Percentiles rank a stretch among this genome's conserved stretches.
Evolutionary conservation across 2,888 invertebrate genomes (phyloP).

Genomic region (Caprella mutica): DNA sequence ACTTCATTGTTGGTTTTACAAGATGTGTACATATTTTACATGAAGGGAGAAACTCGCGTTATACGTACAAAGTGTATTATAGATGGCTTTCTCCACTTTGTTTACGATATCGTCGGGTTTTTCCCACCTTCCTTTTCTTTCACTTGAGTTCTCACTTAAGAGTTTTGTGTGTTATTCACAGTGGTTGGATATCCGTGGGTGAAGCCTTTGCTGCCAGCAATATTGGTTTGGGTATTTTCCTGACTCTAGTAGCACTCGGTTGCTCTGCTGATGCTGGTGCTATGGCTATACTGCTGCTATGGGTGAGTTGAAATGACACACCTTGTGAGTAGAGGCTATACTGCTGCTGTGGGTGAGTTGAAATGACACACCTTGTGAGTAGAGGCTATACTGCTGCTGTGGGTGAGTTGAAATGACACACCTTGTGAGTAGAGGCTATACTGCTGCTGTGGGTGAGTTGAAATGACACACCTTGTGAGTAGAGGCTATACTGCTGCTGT

Average conservation of each 20-base stretch:
- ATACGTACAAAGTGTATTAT: too few relatives aligned
- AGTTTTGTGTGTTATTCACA: too few relatives aligned
- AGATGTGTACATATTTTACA: too few relatives aligned
- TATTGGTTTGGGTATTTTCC: constrained; percentile 28
- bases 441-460: background rate
- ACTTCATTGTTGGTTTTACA: too few relatives aligned
- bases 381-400: background rate
- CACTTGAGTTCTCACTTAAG: too few relatives aligned
- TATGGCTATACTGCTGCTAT: constrained; percentile 22
- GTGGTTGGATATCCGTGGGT: constrained; percentile 40
- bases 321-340: background rate
- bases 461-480: background rate
- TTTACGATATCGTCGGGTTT: too few relatives aligned
- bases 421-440: background rate
- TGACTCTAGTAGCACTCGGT: constrained; percentile 19
- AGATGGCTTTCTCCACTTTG: too few relatives aligned
- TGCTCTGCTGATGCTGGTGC: constrained; percentile 18
- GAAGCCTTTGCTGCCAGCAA: constrained; percentile 9
- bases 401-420: background rate
- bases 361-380: background rate
- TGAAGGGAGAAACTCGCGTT: too few relatives aligned
- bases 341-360: constrained; percentile 1
- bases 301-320: constrained; percentile 27
- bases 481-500: background rate
- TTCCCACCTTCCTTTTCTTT: too few relatives aligned